A percentile compares a stretch with the other conserved stretches of the same genome.
phyloP scores from a whole-genome alignment of 2,888 invertebrate species.

The Trichacis sp. region DNA sequence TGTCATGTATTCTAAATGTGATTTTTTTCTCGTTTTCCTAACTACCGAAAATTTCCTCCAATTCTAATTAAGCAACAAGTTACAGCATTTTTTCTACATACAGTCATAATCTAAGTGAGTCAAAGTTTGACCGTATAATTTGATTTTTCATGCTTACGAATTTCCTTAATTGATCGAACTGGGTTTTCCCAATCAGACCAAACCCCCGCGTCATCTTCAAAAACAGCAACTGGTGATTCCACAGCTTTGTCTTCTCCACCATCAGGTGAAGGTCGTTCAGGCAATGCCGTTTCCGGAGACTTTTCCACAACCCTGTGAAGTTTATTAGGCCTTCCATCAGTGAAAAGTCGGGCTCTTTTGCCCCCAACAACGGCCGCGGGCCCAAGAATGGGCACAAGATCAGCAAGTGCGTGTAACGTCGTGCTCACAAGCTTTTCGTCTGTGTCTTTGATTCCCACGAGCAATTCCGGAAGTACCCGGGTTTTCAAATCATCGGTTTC shows the following conservation, averaged over 20 bases:
- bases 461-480: conserved; percentile 86
- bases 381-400: conserved; percentile 87
- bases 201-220: conserved; percentile 75
- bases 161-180: too few species aligned
- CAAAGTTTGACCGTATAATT: too few species aligned
- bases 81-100: too few species aligned
- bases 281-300: conserved; percentile 64
- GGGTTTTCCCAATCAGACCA: conserved; percentile 85
- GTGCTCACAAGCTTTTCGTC: conserved; percentile 86
- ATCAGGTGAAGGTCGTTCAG: conserved; percentile 84
- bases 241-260: conserved; percentile 80
- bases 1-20: too few species aligned
- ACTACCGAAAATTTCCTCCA: too few species aligned
- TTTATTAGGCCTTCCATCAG: conserved; percentile 84
- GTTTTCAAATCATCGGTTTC: conserved; percentile 81
- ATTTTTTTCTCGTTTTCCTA: too few species aligned
- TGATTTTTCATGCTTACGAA: too few species aligned
- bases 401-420: conserved; percentile 85
- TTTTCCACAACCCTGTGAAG: conserved; percentile 38
- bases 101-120: too few species aligned
- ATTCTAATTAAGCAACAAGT: too few species aligned
- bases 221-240: conserved; percentile 51
- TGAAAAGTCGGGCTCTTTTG: conserved; percentile 80
- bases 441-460: conserved; percentile 88
- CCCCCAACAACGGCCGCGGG: conserved; percentile 89